Base-by-base conservation (phyloP, 2,888 invertebrate species). In the Entomobrya proxima region DNA sequence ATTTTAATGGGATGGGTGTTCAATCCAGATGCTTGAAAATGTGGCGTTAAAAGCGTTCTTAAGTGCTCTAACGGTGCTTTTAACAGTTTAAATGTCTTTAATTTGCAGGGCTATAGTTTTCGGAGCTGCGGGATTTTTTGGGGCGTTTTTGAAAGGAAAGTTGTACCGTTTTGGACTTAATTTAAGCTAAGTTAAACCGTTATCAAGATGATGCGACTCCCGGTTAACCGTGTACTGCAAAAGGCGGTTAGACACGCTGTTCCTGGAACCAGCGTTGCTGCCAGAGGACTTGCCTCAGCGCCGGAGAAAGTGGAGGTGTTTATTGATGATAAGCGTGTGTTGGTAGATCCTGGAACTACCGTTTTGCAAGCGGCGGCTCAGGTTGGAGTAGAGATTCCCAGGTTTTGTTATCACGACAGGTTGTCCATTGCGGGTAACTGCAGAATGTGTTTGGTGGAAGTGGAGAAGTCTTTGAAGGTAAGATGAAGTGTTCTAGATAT, bases 361-460 rank as follows among this genome's bases (percentile, higher is more conserved):
- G 97, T 99, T 30, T 93, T 99, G 87, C 98, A 98, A 97, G 99
- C 98, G 90, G 98, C 98, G 80, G 98, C 98, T 0, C 93, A 96
- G 92, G 95, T 96, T 89, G 99, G 99, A 15, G 96, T 99, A 61
- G 99, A 99, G 93, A 99, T 99, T 89, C 99, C 99, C 1, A 94
- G 99, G 86, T 99, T 99, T 92, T 99, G 99, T 92, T 99, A 99
- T 92, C 99, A 99, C 93, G 99, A 99, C 92, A 94, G 99, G 75
- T 94, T 99, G 82, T 98, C 99, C 5, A 97, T 99, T 37, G 99
- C 99, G 89, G 99, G 99, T 64, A 99, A 99, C 93, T 99, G 99
- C 92, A 95, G 99, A 88, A 99, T 99, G 99, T 99, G 99, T 92
- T 94, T 99, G 35, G 99, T 99, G 0, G 99, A 99, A 93, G 98